Conservation (phyloP, 2,797 vertebrate species). For the Xiphorhynchus erythropygius region DNA sequence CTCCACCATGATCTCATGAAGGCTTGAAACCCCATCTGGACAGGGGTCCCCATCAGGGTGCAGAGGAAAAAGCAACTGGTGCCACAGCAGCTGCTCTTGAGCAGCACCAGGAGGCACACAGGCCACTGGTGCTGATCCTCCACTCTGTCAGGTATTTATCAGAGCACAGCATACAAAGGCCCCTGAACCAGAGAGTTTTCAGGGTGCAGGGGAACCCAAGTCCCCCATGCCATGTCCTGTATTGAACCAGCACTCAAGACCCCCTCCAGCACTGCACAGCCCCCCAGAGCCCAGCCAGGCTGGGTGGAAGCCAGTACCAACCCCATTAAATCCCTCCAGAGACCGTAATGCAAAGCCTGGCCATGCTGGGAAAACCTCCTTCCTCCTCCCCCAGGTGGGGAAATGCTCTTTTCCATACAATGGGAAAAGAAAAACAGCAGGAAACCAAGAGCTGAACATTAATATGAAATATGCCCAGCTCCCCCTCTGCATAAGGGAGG, state of each 20-base stretch:
- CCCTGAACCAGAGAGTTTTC: neutral
- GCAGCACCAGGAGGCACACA: neutral
- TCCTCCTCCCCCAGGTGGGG: neutral
- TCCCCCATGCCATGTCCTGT: accelerated
- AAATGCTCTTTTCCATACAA: constrained; percentile 44
- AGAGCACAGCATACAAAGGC: accelerated
- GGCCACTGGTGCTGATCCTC: neutral
- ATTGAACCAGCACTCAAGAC: neutral
- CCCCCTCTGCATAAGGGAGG: accelerated
- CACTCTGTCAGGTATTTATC: accelerated
- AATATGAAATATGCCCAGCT: neutral
- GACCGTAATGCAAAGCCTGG: neutral
- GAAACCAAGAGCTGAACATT: constrained; percentile 32
- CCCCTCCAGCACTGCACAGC: neutral
- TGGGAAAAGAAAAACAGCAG: constrained; percentile 59
- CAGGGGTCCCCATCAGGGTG: neutral
- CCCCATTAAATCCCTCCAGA: neutral
- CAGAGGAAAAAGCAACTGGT: neutral
- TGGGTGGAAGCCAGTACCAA: neutral
- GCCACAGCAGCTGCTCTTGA: neutral
- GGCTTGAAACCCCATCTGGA: neutral
- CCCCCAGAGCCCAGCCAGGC: neutral
- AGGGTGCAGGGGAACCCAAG: neutral
- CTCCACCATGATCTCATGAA: neutral
- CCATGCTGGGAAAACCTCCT: neutral